Evolutionary conservation across 2,113 vertebrate genomes (phyloP), one percentile per base, ranked within the genome.

Genomic region (Calidris pygmaea): DNA sequence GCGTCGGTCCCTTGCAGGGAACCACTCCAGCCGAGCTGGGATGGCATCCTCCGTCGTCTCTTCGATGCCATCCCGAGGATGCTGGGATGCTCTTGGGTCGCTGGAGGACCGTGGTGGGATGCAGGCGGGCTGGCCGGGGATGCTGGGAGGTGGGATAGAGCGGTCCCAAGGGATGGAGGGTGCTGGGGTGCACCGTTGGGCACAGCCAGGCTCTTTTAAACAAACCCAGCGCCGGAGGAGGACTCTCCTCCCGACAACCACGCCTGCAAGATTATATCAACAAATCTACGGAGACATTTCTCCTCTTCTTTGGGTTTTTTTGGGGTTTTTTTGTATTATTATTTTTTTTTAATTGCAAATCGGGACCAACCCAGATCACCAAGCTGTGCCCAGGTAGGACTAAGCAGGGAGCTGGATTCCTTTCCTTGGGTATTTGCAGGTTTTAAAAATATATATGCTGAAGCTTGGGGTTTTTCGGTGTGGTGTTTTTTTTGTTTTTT

Each of bases 1-100:
- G 39, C 5, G 0, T 7, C 5, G 5, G n/a, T 58, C 22, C 18
- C 66, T 63, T 4, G 63, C 0, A 1, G 43, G n/a, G n/a, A 10
- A n/a, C 3, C 1, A 1, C 50, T n/a, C n/a, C 0, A 2, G 45
- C 32, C 34, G 4, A 30, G 68, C 26, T 4, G 4, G 47, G 43
- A 6, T 77, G 74, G 27, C 18, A 6, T 27, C 37, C 11, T 76
- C 29, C 45, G 0, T 29, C 1, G 1, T 30, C 45, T 50, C 15
- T 58, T 32, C 3, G 3, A 0, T 62, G 53, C 52, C 63, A 5
- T 65, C 35, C 41, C 1, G 3, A 73, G 45, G 37, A 22, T 27
- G 45, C 11, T 48, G 60, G 72, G 82, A 37, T 52, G 67, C 73
- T 74, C 47, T 14, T 24, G 47, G 29, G 50, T 18, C 7, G 1